phyloP scores from a whole-genome alignment of 2,888 invertebrate species.

The Aphodius granarius region DNA sequence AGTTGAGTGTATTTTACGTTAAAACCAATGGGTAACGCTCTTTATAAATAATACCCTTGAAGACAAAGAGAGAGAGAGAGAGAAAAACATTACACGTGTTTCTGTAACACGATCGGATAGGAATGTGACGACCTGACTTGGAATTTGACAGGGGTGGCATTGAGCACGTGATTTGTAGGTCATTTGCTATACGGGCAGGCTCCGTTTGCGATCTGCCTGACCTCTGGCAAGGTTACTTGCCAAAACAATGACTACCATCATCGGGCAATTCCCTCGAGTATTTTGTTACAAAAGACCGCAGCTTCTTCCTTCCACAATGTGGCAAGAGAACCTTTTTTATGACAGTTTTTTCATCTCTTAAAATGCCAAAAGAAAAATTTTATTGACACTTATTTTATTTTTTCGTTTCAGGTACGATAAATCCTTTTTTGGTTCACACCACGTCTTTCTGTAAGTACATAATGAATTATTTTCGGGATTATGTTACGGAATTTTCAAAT shows the following conservation, averaged over 20 bases:
- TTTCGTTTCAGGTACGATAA: too few relatives aligned
- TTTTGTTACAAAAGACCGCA: neutral
- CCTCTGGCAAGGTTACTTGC: constrained; percentile 45
- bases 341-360: too few relatives aligned
- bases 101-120: neutral
- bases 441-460: too few relatives aligned
- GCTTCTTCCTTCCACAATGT: neutral
- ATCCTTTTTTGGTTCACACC: too few relatives aligned
- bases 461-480: too few relatives aligned
- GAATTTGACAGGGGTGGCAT: constrained; percentile 15
- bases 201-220: constrained; percentile 22
- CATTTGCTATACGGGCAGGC: constrained; percentile 6
- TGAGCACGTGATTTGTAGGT: constrained; percentile 12
- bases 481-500: too few relatives aligned
- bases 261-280: neutral
- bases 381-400: too few relatives aligned
- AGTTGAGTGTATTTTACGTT: neutral
- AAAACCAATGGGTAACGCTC: neutral
- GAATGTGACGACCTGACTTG: neutral
- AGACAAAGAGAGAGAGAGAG: too few relatives aligned
- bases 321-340: constrained; percentile 25
- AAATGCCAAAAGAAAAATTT: too few relatives aligned
- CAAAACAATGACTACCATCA: constrained; percentile 33
- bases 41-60: neutral
- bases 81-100: neutral